Evolutionary conservation across 2,797 vertebrate genomes (phyloP), one percentile per base, ranked within the genome.

Genomic region (Naso thynnoides): DNA sequence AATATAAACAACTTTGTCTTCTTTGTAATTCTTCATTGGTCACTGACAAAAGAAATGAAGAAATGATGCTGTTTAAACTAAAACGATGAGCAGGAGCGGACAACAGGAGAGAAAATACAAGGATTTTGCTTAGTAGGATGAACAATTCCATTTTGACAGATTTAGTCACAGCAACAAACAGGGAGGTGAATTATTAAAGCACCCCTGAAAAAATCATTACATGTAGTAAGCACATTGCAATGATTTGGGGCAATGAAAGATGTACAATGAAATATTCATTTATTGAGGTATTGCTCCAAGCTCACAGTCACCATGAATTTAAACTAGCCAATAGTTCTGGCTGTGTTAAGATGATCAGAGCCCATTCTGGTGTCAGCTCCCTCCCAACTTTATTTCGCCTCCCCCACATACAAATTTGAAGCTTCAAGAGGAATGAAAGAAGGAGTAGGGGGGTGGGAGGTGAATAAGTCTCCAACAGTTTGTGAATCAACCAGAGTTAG

Each of bases 401-500:
- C 23, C 50, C 23, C 52, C 13, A 13, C 50, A 57, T 19, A 55
- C 27, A 53, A 38, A 29, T 39, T 41, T 60, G n/a, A 72, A 39
- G 31, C 59, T 64, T 21, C 13, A 15, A 18, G 2, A 44, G 52
- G 42, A 45, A 64, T 39, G 27, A 49, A 45, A 23, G n/a, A 50
- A 19, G 29, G 24, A 23, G 38, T 11, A 11, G 13, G 8, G 33
- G 33, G 33, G 10, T 2, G 19, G 26, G 18, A 57, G 62, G 14
- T 68, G 72, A 36, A 44, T 50, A 50, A 9, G 36, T 73, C 61
- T 61, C 38, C 60, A 33, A 39, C 59, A 58, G 53, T 78, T 59
- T 86, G 58, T 59, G 56, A 84, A 76, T 63, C 60, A 63, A 73
- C n/a, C 33, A 36, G 38, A 63, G 56, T 21, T 36, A 19, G 60